phyloP scores from a whole-genome alignment of 2,888 invertebrate species.

The Lagria hirta region DNA sequence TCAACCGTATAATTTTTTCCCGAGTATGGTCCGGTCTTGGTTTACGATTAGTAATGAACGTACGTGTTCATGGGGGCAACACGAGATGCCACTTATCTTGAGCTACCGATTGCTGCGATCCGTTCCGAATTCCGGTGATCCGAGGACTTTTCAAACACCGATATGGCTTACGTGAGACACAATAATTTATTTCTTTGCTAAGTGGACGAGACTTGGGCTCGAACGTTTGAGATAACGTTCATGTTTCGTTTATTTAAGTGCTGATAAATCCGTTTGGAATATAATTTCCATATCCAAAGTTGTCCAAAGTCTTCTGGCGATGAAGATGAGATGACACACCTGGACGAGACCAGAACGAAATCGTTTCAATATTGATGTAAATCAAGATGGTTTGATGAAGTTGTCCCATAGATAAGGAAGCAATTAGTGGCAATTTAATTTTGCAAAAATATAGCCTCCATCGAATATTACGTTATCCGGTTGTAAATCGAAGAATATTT shows the following conservation, averaged over 20 bases:
- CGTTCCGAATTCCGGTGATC: constrained; percentile 26
- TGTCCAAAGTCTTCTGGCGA: no score
- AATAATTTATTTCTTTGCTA: constrained; percentile 50
- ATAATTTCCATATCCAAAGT: constrained; percentile 45
- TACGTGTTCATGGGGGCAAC: constrained; percentile 23
- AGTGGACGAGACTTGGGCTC: constrained; percentile 44
- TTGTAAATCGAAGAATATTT: no score
- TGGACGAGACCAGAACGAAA: neutral
- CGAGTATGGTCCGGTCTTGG: constrained; percentile 17
- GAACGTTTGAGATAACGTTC: constrained; percentile 51
- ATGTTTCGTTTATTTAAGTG: constrained; percentile 47
- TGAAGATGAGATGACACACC: constrained; percentile 29
- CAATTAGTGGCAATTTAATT: no score
- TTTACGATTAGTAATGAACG: constrained; percentile 24
- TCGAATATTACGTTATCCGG: no score
- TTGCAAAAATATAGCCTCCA: no score
- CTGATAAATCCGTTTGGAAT: constrained; percentile 40
- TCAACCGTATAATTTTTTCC: constrained; percentile 21
- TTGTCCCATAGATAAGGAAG: no score
- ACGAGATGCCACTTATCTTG: constrained; percentile 24
- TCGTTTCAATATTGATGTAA: constrained; percentile 1
- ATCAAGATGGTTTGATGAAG: neutral
- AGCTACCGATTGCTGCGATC: constrained; percentile 25
- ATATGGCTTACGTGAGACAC: constrained; percentile 21
- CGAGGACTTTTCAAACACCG: constrained; percentile 19